These are phyloP conservation scores for Nipponia nippon DNA, from an alignment of 2,113 vertebrate species.

Conservation along the genomic window DNA sequence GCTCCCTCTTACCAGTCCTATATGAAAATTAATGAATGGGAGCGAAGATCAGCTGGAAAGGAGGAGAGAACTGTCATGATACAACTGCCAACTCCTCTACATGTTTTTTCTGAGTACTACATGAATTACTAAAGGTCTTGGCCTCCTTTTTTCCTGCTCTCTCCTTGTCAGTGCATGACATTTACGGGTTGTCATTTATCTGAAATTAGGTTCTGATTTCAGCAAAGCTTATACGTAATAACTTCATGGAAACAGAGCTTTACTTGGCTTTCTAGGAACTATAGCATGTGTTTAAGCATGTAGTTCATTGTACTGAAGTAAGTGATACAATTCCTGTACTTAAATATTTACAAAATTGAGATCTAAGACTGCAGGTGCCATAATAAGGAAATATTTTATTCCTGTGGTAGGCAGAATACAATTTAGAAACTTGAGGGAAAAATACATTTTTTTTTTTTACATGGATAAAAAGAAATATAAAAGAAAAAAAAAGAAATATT, in stretches of 20 bases:
- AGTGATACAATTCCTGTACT: background rate
- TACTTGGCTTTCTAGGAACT: background rate
- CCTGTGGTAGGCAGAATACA: background rate
- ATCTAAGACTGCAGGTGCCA: background rate
- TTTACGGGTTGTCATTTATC: background rate
- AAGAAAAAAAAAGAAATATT: background rate
- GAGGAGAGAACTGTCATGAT: background rate
- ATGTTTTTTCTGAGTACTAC: background rate
- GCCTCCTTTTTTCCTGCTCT: background rate
- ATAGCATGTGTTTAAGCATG: background rate
- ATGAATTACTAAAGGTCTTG: background rate
- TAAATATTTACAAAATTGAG: background rate
- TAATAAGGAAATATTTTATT: background rate
- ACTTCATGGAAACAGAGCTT: background rate
- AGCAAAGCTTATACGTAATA: background rate
- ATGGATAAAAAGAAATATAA: background rate
- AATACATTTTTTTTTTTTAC: background rate
- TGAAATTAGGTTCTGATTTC: slow-evolving; percentile 19
- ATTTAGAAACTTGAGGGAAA: background rate
- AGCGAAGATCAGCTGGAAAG: background rate
- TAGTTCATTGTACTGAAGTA: background rate
- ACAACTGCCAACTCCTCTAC: background rate
- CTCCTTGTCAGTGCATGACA: background rate
- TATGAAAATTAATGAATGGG: background rate
- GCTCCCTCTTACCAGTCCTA: background rate